These are phyloP conservation scores for sheep (Ovis aries) DNA, from an alignment of 2,113 vertebrate species.

Conservation along the genomic window DNA sequence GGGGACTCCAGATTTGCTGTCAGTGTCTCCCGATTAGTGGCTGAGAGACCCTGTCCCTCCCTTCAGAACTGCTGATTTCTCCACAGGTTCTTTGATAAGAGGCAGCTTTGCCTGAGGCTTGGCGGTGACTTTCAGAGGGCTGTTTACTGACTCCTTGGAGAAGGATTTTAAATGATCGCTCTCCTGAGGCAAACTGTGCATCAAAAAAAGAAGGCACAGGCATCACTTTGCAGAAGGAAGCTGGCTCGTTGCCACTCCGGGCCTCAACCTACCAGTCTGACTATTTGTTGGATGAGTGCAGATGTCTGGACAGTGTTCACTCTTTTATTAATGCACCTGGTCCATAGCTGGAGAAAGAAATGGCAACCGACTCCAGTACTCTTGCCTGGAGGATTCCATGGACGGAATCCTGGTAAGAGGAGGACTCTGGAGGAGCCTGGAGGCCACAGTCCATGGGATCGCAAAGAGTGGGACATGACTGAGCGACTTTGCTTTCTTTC, in stretches of 20 bases:
- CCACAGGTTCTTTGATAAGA: neutral
- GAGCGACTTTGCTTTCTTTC: neutral
- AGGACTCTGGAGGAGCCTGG: neutral
- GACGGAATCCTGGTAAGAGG: neutral
- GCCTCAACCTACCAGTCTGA: neutral
- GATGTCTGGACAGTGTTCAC: fast-evolving
- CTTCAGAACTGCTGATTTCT: constrained; percentile 40
- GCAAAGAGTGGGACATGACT: neutral
- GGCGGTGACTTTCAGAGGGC: neutral
- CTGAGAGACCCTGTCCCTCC: neutral
- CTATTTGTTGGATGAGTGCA: neutral
- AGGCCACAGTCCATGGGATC: too few species aligned
- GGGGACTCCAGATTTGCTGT: constrained; percentile 28
- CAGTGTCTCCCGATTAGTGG: neutral
- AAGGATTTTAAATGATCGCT: neutral
- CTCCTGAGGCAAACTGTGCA: neutral
- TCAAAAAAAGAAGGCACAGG: neutral
- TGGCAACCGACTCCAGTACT: neutral
- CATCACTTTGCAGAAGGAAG: neutral
- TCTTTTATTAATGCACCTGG: fast-evolving
- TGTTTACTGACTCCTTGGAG: neutral
- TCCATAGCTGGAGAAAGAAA: neutral
- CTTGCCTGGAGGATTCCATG: neutral
- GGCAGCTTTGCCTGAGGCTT: neutral
- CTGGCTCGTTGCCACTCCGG: neutral